Evolutionary conservation across 2,888 invertebrate species (phyloP), one percentile per base, ranked within the genome.

Genomic region (Agrotis exclamationis): DNA sequence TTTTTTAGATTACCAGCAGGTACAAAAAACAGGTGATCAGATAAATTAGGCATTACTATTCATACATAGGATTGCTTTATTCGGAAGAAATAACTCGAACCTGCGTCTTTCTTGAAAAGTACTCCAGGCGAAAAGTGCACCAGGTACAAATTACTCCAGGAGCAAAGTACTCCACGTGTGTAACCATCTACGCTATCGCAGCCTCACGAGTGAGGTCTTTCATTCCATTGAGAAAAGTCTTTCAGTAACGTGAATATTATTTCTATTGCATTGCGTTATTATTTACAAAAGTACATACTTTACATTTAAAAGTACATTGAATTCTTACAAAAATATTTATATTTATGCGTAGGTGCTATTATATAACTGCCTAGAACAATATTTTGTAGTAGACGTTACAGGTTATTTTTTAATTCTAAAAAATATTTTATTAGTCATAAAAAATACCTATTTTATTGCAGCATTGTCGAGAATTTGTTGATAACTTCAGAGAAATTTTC

Each of bases 1-100:
- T 71, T 74, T 75, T 70, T 75, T 67, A 70, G 64, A 73, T 63
- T 73, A 72, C 73, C 79, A 74, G 74, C 83, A 76, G 79, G 76
- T 78, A 80, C 76, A 72, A 69, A 69, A 18, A 75, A 48, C n/a
- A 14, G 57, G 80, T 75, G 74, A 54, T 57, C 63, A 56, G 28
- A 63, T 63, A 44, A 74, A 44, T 67, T 64, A 79, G 80, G 66
- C 70, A 54, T 54, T 70, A 44, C 47, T 70, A 57, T 71, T 65
- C 11, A 54, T 76, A 76, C 67, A 79, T 47, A 58, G 9, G 6
- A n/a, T 57, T 44, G n/a, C n/a, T 24, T 60, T 51, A 20, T 63
- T 51, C 13, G 54, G 22, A 50, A 70, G 70, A 1, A 39, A 39
- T 39, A 39, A 39, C 39, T 39, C 39, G 9, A 9, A 39, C 39